Conservation (phyloP, 1,140 invertebrate genomes). For the Bacillus rossius region DNA sequence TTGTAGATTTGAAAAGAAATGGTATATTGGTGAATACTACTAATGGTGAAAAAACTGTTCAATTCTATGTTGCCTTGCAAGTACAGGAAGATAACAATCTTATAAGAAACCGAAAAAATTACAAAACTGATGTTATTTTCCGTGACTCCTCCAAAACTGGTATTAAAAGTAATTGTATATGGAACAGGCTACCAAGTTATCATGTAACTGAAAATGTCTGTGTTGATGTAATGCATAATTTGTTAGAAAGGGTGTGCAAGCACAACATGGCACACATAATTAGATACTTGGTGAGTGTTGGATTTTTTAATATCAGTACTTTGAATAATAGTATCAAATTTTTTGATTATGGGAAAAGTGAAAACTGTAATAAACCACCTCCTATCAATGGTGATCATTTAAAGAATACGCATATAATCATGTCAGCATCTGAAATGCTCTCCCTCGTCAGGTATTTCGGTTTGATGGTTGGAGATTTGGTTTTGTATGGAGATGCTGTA, state of each 20-base stretch:
- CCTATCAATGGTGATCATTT: conserved; percentile 8
- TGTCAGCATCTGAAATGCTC: conserved; percentile 27
- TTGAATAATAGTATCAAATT: conserved; percentile 22
- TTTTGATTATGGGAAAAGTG: conserved; percentile 17
- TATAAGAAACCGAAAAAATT: not conserved
- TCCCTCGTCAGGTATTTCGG: conserved; percentile 20
- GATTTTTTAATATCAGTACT: conserved; percentile 14
- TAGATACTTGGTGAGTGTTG: conserved; percentile 16
- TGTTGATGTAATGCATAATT: conserved; percentile 24
- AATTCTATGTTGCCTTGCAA: not conserved
- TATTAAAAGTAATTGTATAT: not conserved
- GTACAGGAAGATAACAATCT: not conserved
- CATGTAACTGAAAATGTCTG: conserved; percentile 21
- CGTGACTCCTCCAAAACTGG: not conserved
- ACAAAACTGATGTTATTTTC: not conserved
- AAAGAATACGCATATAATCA: conserved; percentile 17
- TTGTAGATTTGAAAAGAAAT: not conserved
- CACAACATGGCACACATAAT: conserved; percentile 24
- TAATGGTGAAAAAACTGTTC: not conserved
- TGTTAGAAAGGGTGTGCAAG: conserved; percentile 22
- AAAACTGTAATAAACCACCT: conserved; percentile 17
- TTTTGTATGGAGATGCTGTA: conserved; percentile 18
- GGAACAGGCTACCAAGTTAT: conserved; percentile 8
- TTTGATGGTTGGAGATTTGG: conserved; percentile 27
- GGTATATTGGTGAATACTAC: not conserved